These are phyloP conservation scores for Triplophysa bombifrons DNA, from an alignment of 2,797 vertebrate genomes.

Conservation along the genomic window DNA sequence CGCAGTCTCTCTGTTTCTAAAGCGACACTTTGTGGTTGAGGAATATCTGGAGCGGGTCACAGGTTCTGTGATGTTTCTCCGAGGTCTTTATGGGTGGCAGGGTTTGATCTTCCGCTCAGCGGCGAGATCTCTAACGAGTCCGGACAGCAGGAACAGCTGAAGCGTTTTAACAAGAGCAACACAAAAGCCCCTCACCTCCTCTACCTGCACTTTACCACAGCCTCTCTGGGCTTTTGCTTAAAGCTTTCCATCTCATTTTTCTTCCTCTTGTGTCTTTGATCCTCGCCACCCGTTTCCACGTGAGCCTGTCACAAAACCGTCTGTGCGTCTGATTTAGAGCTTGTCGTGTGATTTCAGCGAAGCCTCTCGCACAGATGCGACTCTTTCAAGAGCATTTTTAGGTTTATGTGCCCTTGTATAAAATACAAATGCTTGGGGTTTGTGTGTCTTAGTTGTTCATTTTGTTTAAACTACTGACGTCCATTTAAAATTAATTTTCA, in stretches of 20 bases:
- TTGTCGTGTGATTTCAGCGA: neutral
- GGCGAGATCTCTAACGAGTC: conserved; percentile 13
- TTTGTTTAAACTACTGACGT: neutral
- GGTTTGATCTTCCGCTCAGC: conserved; percentile 27
- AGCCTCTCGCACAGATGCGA: neutral
- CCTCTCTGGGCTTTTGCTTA: neutral
- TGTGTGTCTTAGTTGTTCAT: neutral
- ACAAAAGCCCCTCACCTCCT: neutral
- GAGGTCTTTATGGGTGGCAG: conserved; percentile 32
- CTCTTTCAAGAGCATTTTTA: neutral
- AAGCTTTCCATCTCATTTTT: neutral
- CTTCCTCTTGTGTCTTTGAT: conserved; percentile 15
- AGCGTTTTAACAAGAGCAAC: conserved; percentile 19
- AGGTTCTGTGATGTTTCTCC: neutral
- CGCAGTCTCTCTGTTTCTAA: neutral
- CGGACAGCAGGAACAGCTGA: conserved; percentile 28
- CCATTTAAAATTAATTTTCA: neutral
- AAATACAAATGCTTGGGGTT: neutral
- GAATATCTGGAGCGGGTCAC: neutral
- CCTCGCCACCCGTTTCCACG: conserved; percentile 1
- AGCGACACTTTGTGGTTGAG: neutral
- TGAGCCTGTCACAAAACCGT: neutral
- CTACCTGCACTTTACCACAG: neutral
- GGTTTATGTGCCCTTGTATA: neutral
- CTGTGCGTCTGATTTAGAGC: conserved; percentile 8